A percentile compares a stretch with the other conserved stretches of the same genome.
Conservation (phyloP, 2,113 vertebrate species). For the Cavia aperea region DNA sequence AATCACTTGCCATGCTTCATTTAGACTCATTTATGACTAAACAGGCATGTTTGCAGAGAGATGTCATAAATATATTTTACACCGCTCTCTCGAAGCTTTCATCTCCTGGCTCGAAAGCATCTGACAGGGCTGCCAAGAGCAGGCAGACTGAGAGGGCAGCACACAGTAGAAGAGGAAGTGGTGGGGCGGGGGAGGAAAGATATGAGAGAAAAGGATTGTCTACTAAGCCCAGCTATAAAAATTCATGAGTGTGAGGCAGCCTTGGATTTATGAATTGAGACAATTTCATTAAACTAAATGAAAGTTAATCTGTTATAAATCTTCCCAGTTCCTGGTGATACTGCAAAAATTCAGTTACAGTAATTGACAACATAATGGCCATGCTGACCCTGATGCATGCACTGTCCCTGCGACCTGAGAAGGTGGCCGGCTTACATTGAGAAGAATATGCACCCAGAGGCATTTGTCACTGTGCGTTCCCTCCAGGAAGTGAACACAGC, state of each 20-base stretch:
- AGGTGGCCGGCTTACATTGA: not conserved
- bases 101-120: constrained; percentile 37
- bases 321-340: constrained; percentile 37
- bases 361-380: constrained; percentile 22
- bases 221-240: constrained; percentile 40
- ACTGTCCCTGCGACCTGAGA: not conserved
- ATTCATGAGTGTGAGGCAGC: constrained; percentile 39
- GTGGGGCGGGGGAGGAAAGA: not conserved
- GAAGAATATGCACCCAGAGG: not conserved
- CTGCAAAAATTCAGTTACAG: constrained; percentile 44
- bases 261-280: constrained; percentile 61
- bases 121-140: not conserved
- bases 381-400: not conserved
- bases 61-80: constrained; percentile 65
- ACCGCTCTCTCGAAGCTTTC: constrained; percentile 20
- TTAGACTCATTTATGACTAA: constrained; percentile 74
- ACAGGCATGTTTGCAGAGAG: constrained; percentile 58
- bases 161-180: not conserved
- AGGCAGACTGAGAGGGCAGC: not conserved
- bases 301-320: constrained; percentile 62
- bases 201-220: constrained; percentile 26
- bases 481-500: accelerated
- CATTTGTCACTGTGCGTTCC: not conserved
- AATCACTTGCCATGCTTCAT: constrained; percentile 77
- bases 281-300: constrained; percentile 59